Base-by-base conservation (phyloP, 2,888 invertebrate species). In the Norana najaformis region DNA sequence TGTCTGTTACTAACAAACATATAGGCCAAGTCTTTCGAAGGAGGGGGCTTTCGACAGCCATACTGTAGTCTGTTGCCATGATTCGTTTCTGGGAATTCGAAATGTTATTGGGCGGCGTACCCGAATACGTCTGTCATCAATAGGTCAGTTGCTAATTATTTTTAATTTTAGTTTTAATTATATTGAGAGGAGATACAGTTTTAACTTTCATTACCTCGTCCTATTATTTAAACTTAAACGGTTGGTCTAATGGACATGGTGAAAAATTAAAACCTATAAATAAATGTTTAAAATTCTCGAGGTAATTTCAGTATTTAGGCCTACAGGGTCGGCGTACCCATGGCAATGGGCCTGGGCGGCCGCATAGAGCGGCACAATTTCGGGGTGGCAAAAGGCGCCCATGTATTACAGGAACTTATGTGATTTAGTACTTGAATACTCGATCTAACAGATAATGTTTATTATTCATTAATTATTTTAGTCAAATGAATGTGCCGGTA, bases 1-100 rank as follows among this genome's bases (percentile, higher is more conserved):
- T n/a, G 69, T 53, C 30, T 69, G 69, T 69, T n/a, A 69, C 69
- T 69, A 69, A 69, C n/a, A 69, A 69, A 69, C 69, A 47, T 47
- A 13, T 11, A n/a, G n/a, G n/a, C n/a, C n/a, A n/a, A n/a, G 69
- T 30, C n/a, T 69, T 69, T 69, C 30, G n/a, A 69, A 69, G 69
- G 69, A 4, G n/a, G 69, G 30, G 53, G 13, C 13, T 41, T 14
- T 41, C 16, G 20, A 47, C 11, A 16, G 47, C 18, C 47, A 14
- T 18, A 20, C 47, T 16, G 47, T 47, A 47, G 3, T 47, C 47
- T 8, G 69, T n/a, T 69, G 69, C 47, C 30, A 16, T 69, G 69
- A 69, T 69, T 69, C n/a, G n/a, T 69, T 30, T 30, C n/a, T n/a
- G 3, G 30, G n/a, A 69, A 69, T n/a, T 47, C 30, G 69, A 69